These are phyloP conservation scores for Argopecten irradians DNA, from an alignment of 1,140 invertebrate species.

Conservation along the genomic window DNA sequence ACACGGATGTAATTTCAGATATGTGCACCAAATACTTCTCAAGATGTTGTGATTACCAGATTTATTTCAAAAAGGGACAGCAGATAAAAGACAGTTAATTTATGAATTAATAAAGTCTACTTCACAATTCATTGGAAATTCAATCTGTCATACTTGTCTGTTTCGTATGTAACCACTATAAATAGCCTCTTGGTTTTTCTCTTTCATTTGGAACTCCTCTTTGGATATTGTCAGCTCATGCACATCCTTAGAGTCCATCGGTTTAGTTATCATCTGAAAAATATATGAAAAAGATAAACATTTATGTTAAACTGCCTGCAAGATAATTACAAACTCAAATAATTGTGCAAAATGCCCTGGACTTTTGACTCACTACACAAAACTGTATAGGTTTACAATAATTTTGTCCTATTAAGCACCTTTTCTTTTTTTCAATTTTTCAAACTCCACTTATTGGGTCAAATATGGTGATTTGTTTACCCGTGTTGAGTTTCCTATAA, in stretches of 20 bases:
- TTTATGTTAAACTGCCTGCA: too few relatives aligned
- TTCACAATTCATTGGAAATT: not conserved
- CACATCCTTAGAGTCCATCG: conserved; percentile 72
- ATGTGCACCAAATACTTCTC: too few relatives aligned
- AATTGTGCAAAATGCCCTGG: not conserved
- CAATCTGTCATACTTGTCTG: conserved; percentile 67
- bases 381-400: too few relatives aligned
- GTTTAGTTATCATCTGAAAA: conserved; percentile 75
- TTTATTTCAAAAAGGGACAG: too few relatives aligned
- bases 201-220: conserved; percentile 76
- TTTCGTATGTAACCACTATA: conserved; percentile 76
- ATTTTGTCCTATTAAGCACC: too few relatives aligned
- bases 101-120: not conserved
- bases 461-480: conserved; percentile 63
- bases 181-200: conserved; percentile 74
- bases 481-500: conserved; percentile 74
- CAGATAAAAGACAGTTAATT: not conserved
- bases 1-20: too few relatives aligned
- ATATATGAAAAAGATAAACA: conserved; percentile 33
- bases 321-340: too few relatives aligned
- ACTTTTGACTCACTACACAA: not conserved
- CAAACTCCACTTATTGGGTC: too few relatives aligned
- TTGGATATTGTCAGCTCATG: conserved; percentile 76
- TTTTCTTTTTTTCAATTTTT: too few relatives aligned
- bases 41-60: too few relatives aligned